Evolutionary conservation across 2,797 vertebrate species (phyloP), one percentile per base, ranked within the genome.

Genomic region (Stomatorhinus walkeri): DNA sequence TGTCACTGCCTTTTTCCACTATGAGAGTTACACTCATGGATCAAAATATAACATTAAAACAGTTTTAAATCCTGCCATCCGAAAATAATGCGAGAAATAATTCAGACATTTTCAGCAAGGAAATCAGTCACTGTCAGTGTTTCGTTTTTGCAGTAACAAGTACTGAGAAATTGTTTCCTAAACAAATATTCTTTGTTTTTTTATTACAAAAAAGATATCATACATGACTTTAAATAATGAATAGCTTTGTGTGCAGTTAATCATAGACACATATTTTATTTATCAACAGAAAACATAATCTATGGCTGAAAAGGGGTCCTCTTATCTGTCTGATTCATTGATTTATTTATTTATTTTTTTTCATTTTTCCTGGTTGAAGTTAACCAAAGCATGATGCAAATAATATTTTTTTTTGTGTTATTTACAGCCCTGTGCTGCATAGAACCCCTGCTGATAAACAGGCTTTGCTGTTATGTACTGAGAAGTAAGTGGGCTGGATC

Each of bases 391-490:
- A 32, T 22, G 48, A 56, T 88, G 40, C 87, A 68, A 89, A 76
- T 88, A 14, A 24, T 48, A 36, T 86, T 87, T 83, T 81, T 52
- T 85, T 59, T 14, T 88, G 54, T 87, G 83, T 88, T 88, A 89
- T 91, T 90, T 89, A 51, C 3, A 68, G 28, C 59, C 87, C 79
- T 85, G 52, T 85, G 48, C 64, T 91, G 9, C 76, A 40, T 49
- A n/a, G 43, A 86, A 81, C 79, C 56, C 79, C 90, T 79, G 89
- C 84, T 81, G 59, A 88, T 90, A 88, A 90, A 89, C 59, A 89
- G 72, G 91, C 89, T 84, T 89, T 87, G 90, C 88, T 89, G 85
- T 84, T 88, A 87, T 88, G 51, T 87, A 32, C 43, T 56, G n/a
- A 28, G 61, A 54, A 79, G 87, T 83, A 89, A 81, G 87, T 89